Evolutionary conservation across 1,140 invertebrate genomes (phyloP).

Genomic region (Bombus waltoni): DNA sequence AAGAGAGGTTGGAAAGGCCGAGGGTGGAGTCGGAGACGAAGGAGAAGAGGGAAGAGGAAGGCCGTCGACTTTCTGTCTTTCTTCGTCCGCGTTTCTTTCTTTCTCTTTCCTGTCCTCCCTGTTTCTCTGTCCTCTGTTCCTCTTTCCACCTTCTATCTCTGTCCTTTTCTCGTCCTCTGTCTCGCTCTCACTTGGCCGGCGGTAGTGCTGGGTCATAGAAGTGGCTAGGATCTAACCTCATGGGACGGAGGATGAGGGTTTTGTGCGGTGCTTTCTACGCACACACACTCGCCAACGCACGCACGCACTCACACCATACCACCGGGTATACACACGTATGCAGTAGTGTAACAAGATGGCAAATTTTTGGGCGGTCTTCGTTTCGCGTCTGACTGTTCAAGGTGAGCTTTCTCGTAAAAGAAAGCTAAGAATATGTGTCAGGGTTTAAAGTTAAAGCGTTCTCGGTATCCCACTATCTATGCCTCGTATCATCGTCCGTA

Average conservation of each 20-base stretch:
- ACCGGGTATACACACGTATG: neutral
- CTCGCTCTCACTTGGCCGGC: constrained; percentile 32
- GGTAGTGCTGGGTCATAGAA: constrained; percentile 67
- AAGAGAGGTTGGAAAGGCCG: constrained; percentile 50
- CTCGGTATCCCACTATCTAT: neutral
- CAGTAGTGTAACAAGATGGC: constrained; percentile 45
- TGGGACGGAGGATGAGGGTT: constrained; percentile 64
- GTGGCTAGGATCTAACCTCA: constrained; percentile 71
- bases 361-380: constrained; percentile 39
- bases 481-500: neutral
- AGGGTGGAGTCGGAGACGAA: constrained; percentile 28
- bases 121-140: neutral
- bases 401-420: too few species aligned
- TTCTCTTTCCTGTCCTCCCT: neutral
- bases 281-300: constrained; percentile 31
- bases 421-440: neutral
- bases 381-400: too few species aligned
- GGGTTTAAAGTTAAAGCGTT: too few species aligned
- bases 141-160: neutral
- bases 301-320: neutral
- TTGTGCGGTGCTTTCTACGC: constrained; percentile 47
- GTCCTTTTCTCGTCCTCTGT: neutral
- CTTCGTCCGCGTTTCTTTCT: constrained; percentile 43
- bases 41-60: constrained; percentile 34
- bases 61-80: constrained; percentile 50